Conservation (phyloP, 2,888 invertebrate species). For the Sepiola atlantica region DNA sequence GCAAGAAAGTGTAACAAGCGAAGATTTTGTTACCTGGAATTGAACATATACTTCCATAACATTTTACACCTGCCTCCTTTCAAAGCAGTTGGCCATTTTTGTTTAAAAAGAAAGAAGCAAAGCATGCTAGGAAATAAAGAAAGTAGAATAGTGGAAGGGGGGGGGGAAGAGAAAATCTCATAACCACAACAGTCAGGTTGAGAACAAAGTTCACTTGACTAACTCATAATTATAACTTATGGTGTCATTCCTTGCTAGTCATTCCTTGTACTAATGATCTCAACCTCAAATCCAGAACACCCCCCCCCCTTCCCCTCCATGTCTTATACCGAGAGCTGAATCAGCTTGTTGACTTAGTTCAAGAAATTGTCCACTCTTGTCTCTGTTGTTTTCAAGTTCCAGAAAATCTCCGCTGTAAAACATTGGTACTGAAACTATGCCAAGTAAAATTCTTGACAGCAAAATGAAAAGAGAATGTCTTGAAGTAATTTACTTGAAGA, state of each 20-base stretch:
- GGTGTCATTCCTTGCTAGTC: background rate
- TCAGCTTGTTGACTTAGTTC: constrained; percentile 32
- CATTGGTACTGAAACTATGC: background rate
- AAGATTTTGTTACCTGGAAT: background rate
- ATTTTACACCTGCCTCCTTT: background rate
- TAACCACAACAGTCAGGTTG: background rate
- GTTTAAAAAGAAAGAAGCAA: background rate
- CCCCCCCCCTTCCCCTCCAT: background rate
- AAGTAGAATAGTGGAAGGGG: too few relatives aligned
- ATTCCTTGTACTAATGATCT: background rate
- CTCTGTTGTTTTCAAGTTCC: background rate
- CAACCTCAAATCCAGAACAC: background rate
- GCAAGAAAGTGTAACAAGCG: background rate
- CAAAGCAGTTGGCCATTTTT: background rate
- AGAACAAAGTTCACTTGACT: background rate
- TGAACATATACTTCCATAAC: background rate
- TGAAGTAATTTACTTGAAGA: background rate
- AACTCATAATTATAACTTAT: background rate
- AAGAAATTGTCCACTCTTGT: background rate
- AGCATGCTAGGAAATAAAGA: background rate
- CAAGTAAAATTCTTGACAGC: background rate
- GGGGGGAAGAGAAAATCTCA: background rate
- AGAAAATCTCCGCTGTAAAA: background rate
- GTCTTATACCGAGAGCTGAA: background rate
- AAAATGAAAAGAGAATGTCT: background rate